A percentile compares a stretch with the other conserved stretches of the same genome.
These are phyloP conservation scores for Acronicta aceris DNA, from an alignment of 2,888 invertebrate species.

Conservation along the genomic window DNA sequence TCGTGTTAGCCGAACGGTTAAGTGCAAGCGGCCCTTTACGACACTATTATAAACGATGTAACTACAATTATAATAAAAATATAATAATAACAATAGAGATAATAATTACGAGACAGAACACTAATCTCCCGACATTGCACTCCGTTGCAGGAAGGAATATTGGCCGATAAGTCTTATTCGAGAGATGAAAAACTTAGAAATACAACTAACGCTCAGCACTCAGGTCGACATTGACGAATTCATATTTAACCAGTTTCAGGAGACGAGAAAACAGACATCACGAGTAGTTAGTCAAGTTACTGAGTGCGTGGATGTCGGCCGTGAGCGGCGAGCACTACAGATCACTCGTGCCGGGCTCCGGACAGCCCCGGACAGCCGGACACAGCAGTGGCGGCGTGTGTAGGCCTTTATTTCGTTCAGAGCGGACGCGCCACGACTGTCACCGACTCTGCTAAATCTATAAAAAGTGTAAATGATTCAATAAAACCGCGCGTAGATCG, in stretches of 20 bases:
- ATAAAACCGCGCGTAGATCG: conserved; percentile 13
- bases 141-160: conserved; percentile 60
- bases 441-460: conserved; percentile 7
- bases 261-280: conserved; percentile 8
- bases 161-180: conserved; percentile 59
- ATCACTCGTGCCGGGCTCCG: conserved; percentile 12
- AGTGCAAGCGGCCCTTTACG: conserved; percentile 48
- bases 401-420: conserved; percentile 57
- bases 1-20: conserved; percentile 59
- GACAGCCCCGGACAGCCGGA: conserved; percentile 1
- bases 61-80: conserved; percentile 57
- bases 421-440: conserved; percentile 37
- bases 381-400: conserved; percentile 45
- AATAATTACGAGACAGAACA: conserved; percentile 54
- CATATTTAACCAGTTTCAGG: background rate
- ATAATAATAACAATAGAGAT: conserved; percentile 55
- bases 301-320: conserved; percentile 3
- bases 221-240: conserved; percentile 4
- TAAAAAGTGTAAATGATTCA: conserved; percentile 15
- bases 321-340: conserved; percentile 25
- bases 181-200: conserved; percentile 52
- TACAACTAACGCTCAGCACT: conserved; percentile 31
- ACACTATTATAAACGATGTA: conserved; percentile 50
- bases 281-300: background rate
- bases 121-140: conserved; percentile 62